Percentiles rank a stretch among this genome's conserved stretches.
Conservation (phyloP, 2,888 invertebrate genomes). For the Heliconius sara region DNA sequence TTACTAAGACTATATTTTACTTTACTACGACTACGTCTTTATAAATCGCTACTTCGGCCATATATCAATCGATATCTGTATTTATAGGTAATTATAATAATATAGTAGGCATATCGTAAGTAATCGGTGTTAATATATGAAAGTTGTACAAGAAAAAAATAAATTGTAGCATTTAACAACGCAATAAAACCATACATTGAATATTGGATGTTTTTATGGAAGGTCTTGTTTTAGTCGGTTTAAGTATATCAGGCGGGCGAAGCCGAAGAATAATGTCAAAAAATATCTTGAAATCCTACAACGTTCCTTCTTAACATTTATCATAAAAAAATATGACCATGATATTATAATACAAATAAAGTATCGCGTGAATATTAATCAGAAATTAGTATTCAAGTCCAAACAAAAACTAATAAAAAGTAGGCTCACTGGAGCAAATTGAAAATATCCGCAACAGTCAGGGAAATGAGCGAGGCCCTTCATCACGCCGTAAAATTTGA, state of each 20-base stretch:
- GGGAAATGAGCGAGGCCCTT: conserved; percentile 77
- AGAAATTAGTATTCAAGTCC: conserved; percentile 79
- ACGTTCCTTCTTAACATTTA: neutral
- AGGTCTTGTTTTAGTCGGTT: too few relatives aligned
- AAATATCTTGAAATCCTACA: neutral
- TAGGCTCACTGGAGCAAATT: conserved; percentile 78
- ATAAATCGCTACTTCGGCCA: neutral
- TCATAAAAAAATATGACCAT: neutral
- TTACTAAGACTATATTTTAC: neutral
- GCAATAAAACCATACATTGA: too few relatives aligned
- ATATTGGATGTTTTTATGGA: too few relatives aligned
- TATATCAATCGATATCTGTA: too few relatives aligned
- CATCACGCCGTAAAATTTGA: conserved; percentile 79
- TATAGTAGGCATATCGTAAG: too few relatives aligned
- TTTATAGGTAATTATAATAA: too few relatives aligned
- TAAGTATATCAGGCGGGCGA: too few relatives aligned
- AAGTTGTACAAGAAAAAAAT: too few relatives aligned
- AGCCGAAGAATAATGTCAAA: neutral
- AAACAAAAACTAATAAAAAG: conserved; percentile 82
- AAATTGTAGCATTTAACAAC: too few relatives aligned
- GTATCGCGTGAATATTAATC: conserved; percentile 75
- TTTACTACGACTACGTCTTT: neutral
- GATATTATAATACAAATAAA: conserved; percentile 39
- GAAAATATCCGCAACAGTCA: conserved; percentile 82
- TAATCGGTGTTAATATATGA: too few relatives aligned